These are phyloP conservation scores for Glaucopsyche alexis DNA, from an alignment of 2,888 invertebrate genomes.

Conservation along the genomic window DNA sequence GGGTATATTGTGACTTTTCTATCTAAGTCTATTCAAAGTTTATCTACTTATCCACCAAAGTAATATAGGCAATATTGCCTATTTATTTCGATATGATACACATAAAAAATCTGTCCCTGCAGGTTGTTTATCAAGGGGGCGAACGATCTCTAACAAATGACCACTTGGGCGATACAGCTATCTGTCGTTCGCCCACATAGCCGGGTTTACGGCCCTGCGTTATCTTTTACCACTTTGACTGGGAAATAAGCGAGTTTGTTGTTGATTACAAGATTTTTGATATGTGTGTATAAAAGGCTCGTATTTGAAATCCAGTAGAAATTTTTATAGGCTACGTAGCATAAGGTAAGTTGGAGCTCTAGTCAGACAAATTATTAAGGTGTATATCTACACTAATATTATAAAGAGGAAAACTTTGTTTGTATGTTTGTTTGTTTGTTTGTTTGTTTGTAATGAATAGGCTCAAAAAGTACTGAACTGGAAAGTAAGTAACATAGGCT, in stretches of 20 bases:
- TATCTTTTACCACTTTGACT: slow-evolving; percentile 66
- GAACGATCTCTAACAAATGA: slow-evolving; percentile 67
- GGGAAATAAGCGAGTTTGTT: slow-evolving; percentile 33
- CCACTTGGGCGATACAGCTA: slow-evolving; percentile 66
- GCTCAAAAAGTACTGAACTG: too few relatives aligned
- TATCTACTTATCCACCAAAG: too few relatives aligned
- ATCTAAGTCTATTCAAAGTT: too few relatives aligned
- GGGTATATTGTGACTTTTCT: too few relatives aligned
- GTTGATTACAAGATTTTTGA: slow-evolving; percentile 1
- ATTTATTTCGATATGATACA: neutral
- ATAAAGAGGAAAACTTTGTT: too few relatives aligned
- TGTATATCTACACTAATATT: too few relatives aligned
- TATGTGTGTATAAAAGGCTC: neutral
- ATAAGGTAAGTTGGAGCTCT: too few relatives aligned
- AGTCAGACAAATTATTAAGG: too few relatives aligned
- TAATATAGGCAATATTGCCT: too few relatives aligned
- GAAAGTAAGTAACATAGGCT: too few relatives aligned
- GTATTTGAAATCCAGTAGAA: neutral
- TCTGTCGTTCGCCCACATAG: slow-evolving; percentile 65
- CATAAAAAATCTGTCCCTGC: slow-evolving; percentile 26
- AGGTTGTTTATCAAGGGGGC: slow-evolving; percentile 53
- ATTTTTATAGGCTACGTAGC: neutral
- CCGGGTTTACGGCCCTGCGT: slow-evolving; percentile 64
- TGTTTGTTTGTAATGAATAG: too few relatives aligned
- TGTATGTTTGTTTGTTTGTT: too few relatives aligned